Conservation (phyloP, 2,797 vertebrate species). For the Sarcophilus harrisii region DNA sequence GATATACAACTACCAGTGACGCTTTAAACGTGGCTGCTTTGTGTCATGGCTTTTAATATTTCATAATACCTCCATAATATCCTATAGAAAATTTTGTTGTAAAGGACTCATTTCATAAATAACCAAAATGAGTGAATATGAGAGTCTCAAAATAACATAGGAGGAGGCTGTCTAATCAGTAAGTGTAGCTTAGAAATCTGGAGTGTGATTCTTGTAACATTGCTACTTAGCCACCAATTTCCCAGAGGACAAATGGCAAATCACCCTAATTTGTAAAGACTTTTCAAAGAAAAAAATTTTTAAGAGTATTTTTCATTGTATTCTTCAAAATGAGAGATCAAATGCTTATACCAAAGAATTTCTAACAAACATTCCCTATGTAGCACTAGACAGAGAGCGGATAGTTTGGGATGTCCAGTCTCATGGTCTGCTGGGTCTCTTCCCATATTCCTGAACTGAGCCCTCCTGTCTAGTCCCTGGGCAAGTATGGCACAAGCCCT, state of each 20-base stretch:
- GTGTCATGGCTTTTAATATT: conserved; percentile 36
- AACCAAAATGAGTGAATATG: neutral
- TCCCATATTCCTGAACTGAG: neutral
- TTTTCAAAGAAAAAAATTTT: neutral
- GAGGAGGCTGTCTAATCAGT: neutral
- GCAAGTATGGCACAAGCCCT: conserved; percentile 9
- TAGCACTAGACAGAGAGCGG: neutral
- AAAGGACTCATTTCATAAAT: neutral
- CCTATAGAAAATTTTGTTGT: conserved; percentile 24
- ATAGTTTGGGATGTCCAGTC: conserved; percentile 25
- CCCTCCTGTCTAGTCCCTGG: conserved; percentile 30
- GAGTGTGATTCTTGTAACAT: neutral
- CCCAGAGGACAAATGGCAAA: conserved; percentile 27
- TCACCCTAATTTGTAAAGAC: neutral
- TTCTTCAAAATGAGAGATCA: neutral
- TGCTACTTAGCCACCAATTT: neutral
- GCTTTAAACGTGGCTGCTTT: neutral
- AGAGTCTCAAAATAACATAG: neutral
- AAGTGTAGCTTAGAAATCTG: neutral
- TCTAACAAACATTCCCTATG: conserved; percentile 32
- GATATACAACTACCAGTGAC: neutral
- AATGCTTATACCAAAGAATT: conserved; percentile 21
- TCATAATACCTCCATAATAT: neutral
- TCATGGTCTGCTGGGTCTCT: neutral
- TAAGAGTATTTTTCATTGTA: neutral